These are phyloP conservation scores for Drosophila kuntzei DNA, from an alignment of 2,888 invertebrate genomes.

Conservation along the genomic window DNA sequence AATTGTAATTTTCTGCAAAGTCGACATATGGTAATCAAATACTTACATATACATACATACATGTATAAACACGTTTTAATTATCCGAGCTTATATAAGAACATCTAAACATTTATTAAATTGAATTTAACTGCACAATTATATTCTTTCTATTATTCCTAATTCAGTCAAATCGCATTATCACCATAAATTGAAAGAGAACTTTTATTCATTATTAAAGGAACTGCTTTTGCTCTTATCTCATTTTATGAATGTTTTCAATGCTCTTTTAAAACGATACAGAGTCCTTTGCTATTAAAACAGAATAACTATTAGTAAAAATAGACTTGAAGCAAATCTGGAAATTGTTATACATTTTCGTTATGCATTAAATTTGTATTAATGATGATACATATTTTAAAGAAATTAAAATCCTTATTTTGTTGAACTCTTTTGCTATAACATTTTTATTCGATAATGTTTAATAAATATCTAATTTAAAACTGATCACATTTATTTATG, in stretches of 20 bases:
- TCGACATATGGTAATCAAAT: conserved; percentile 34
- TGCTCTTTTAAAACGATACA: too few relatives aligned
- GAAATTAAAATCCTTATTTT: too few relatives aligned
- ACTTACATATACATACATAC: background rate
- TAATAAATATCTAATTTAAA: background rate
- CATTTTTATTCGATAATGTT: too few relatives aligned
- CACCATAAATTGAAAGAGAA: background rate
- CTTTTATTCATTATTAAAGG: background rate
- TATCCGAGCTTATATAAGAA: conserved; percentile 6
- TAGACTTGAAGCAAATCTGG: too few relatives aligned
- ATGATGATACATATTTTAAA: background rate
- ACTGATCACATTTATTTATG: background rate
- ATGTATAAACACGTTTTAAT: conserved; percentile 37
- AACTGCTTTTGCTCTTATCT: background rate
- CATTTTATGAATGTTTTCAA: background rate
- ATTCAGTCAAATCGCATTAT: background rate
- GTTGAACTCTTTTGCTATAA: too few relatives aligned
- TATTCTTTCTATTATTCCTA: background rate
- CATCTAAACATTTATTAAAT: conserved; percentile 22
- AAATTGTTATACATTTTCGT: too few relatives aligned
- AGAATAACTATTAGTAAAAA: too few relatives aligned
- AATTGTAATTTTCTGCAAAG: conserved; percentile 14
- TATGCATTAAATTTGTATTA: too few relatives aligned
- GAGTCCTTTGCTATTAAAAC: too few relatives aligned
- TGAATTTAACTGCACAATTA: background rate